phyloP scores from a whole-genome alignment of 2,888 invertebrate species.

The Stegana nigrithorax region DNA sequence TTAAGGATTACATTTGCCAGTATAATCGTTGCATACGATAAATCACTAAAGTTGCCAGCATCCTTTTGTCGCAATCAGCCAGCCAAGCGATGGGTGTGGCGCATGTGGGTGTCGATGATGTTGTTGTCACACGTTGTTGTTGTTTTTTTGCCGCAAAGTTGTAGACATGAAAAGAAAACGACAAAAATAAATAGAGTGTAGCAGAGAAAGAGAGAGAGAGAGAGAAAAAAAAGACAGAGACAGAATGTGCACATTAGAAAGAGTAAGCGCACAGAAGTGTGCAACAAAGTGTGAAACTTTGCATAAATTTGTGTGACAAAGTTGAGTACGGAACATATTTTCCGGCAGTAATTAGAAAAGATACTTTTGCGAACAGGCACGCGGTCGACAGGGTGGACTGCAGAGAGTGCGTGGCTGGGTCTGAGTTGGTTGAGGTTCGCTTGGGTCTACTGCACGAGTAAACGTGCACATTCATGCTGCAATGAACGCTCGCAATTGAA shows the following conservation, averaged over 20 bases:
- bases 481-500: slow-evolving; percentile 36
- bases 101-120: neutral
- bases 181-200: slow-evolving; percentile 19
- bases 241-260: too few relatives aligned
- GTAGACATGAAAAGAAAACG: slow-evolving; percentile 24
- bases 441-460: too few relatives aligned
- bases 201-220: slow-evolving; percentile 17
- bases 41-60: slow-evolving; percentile 65
- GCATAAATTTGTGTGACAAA: slow-evolving; percentile 51
- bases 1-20: slow-evolving; percentile 68
- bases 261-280: slow-evolving; percentile 31
- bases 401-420: slow-evolving; percentile 5
- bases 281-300: slow-evolving; percentile 53
- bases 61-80: slow-evolving; percentile 45
- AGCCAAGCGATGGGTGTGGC: neutral
- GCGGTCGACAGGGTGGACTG: neutral
- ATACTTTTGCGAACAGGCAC: slow-evolving; percentile 22
- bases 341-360: slow-evolving; percentile 49
- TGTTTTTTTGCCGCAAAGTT: slow-evolving; percentile 10
- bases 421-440: too few relatives aligned
- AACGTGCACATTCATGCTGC: slow-evolving; percentile 30
- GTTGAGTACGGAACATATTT: slow-evolving; percentile 52
- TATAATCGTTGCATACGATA: slow-evolving; percentile 67
- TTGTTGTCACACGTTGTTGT: slow-evolving; percentile 4
- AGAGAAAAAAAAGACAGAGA: too few relatives aligned